Evolutionary conservation across 2,797 vertebrate genomes (phyloP).

Genomic region (Glossophaga mutica): DNA sequence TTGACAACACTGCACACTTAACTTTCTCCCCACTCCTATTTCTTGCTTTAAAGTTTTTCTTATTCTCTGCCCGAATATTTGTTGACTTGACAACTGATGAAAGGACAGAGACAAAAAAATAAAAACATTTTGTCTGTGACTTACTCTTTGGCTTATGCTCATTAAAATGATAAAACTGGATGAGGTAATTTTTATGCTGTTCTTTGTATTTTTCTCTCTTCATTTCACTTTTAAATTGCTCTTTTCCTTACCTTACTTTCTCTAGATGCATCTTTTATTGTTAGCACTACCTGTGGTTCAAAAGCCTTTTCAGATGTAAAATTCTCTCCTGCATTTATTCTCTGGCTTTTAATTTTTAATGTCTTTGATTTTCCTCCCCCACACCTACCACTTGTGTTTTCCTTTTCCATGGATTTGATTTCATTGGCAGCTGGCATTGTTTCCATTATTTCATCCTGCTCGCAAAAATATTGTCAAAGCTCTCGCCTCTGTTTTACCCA

Average conservation of each 20-base stretch:
- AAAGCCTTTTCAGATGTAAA: slow-evolving; percentile 59
- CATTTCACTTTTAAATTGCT: background rate
- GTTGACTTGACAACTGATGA: slow-evolving; percentile 17
- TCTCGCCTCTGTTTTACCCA: slow-evolving; percentile 21
- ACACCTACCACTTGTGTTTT: background rate
- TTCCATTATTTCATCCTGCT: slow-evolving; percentile 32
- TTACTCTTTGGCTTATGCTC: slow-evolving; percentile 6
- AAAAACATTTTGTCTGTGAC: background rate
- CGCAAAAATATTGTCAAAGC: slow-evolving; percentile 47
- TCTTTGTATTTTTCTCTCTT: background rate
- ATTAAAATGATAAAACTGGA: slow-evolving; percentile 47
- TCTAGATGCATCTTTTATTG: background rate
- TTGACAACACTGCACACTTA: background rate
- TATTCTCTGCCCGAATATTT: slow-evolving; percentile 24
- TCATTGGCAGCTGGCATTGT: slow-evolving; percentile 33
- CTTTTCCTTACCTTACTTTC: background rate
- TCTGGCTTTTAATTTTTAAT: slow-evolving; percentile 58
- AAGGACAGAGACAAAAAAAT: slow-evolving; percentile 19
- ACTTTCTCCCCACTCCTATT: background rate
- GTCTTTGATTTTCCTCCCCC: background rate
- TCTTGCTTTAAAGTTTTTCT: slow-evolving; percentile 34
- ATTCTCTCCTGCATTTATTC: slow-evolving; percentile 6
- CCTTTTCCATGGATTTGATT: slow-evolving; percentile 26
- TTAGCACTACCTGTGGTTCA: background rate
- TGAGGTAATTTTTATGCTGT: background rate